phyloP scores from a whole-genome alignment of 2,797 vertebrate genomes.

The Tokudaia muenninki region DNA sequence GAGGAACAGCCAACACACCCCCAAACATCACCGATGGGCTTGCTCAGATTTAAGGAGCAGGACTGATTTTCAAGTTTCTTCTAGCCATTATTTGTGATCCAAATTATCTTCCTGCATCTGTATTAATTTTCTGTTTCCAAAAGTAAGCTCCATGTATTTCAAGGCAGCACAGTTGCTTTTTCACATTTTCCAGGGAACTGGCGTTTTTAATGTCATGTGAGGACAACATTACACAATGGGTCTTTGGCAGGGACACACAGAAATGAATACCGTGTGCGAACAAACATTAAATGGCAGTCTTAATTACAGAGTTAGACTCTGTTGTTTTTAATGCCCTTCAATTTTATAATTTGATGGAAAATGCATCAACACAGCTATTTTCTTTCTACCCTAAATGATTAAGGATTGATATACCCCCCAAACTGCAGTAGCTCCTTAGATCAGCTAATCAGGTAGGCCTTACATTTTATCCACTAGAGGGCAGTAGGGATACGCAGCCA shows the following conservation, averaged over 20 bases:
- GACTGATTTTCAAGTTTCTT: conserved; percentile 80
- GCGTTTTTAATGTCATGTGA: conserved; percentile 86
- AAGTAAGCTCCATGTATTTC: conserved; percentile 83
- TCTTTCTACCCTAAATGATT: conserved; percentile 83
- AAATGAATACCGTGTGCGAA: conserved; percentile 86
- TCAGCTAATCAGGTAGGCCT: conserved; percentile 80
- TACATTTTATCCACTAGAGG: conserved; percentile 85
- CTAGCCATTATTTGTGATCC: conserved; percentile 79
- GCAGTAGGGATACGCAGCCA: conserved; percentile 82
- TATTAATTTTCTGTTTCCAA: conserved; percentile 84
- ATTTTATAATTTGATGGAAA: conserved; percentile 86
- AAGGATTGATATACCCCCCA: conserved; percentile 82
- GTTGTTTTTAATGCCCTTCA: conserved; percentile 86
- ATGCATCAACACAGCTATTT: conserved; percentile 86
- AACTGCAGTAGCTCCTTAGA: conserved; percentile 66
- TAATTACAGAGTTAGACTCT: conserved; percentile 86
- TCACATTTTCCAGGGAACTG: conserved; percentile 85
- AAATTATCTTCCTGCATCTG: conserved; percentile 81
- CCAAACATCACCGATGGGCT: conserved; percentile 36
- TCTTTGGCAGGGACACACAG: conserved; percentile 85
- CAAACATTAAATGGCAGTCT: conserved; percentile 86
- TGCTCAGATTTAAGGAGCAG: conserved; percentile 71
- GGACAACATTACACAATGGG: conserved; percentile 86
- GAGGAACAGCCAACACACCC: conserved; percentile 68
- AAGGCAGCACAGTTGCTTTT: conserved; percentile 82